Evolutionary conservation across 2,113 vertebrate species (phyloP), one percentile per base, ranked within the genome.

Genomic region (Sphaerodactylus townsendi): DNA sequence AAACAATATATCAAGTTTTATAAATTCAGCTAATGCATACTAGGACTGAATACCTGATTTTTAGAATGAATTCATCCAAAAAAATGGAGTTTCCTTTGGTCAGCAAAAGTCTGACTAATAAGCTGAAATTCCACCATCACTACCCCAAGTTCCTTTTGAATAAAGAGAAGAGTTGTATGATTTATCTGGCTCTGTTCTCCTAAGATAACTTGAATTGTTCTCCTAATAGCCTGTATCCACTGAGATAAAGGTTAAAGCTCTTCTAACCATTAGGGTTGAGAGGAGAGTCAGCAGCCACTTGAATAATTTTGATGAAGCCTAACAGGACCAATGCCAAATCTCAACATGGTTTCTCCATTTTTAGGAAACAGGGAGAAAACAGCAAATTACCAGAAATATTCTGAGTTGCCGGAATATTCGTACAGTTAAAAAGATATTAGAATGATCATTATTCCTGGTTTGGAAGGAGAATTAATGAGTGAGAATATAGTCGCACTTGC

Each of bases 31-130:
- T 80, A 87, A 77, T 10, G 25, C 74, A 79, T 91, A 92, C 92
- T 88, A 81, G 93, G 88, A 84, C 89, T 88, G 79, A 83, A 90
- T 86, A 88, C 89, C 89, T 88, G 44, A 62, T 92, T 84, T 88
- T 87, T 75, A 89, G 91, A 90, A 71, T 84, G 74, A 65, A 33
- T 85, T 87, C 86, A 56, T 35, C 86, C 86, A 78, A 64, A 78
- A 83, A 91, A 75, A 17, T 91, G 81, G 90, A 83, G n/a, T 87
- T 84, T 68, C 83, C 88, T 87, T 71, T 90, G 87, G 77, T 64
- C 50, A 90, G 84, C 19, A 70, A 50, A 92, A 90, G 79, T 91
- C 70, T 44, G 88, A 90, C 88, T 84, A 71, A 91, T 80, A 77
- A 91, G 81, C 87, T 85, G 90, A 90, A 91, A 83, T n/a, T 59